Conservation (phyloP, 2,113 vertebrate species). For the Daboia siamensis region DNA sequence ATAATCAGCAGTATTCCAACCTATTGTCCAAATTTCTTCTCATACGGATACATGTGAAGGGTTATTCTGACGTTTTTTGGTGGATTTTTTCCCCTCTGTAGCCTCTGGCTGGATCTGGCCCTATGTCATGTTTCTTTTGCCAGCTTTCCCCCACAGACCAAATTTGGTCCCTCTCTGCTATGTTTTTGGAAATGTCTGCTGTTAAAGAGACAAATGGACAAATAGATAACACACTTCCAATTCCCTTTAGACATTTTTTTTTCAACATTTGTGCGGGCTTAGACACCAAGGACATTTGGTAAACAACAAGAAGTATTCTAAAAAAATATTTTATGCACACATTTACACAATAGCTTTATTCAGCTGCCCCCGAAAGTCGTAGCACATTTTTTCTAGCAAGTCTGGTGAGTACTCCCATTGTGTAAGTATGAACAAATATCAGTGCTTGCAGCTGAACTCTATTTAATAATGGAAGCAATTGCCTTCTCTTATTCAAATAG, state of each 20-base stretch:
- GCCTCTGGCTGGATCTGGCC: background rate
- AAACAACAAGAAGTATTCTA: background rate
- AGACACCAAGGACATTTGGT: background rate
- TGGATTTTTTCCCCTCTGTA: background rate
- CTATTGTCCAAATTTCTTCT: background rate
- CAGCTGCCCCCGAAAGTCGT: slow-evolving; percentile 8
- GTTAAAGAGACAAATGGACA: background rate
- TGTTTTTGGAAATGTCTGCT: background rate
- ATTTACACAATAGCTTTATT: background rate
- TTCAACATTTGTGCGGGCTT: background rate
- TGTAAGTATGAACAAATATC: slow-evolving; percentile 30
- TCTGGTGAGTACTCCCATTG: slow-evolving; percentile 43
- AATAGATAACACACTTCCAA: background rate
- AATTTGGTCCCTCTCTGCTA: background rate
- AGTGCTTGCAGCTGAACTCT: slow-evolving; percentile 17
- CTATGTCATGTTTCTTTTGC: background rate
- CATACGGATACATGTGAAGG: too few relatives aligned
- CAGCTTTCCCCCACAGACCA: background rate
- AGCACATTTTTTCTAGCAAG: background rate
- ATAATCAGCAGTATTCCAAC: background rate
- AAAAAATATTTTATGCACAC: slow-evolving; percentile 1
- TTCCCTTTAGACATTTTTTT: background rate
- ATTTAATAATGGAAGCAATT: background rate
- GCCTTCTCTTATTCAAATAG: background rate
- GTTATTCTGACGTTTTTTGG: background rate